Evolutionary conservation across 2,113 vertebrate genomes (phyloP).

Genomic region (Centropristis striata): DNA sequence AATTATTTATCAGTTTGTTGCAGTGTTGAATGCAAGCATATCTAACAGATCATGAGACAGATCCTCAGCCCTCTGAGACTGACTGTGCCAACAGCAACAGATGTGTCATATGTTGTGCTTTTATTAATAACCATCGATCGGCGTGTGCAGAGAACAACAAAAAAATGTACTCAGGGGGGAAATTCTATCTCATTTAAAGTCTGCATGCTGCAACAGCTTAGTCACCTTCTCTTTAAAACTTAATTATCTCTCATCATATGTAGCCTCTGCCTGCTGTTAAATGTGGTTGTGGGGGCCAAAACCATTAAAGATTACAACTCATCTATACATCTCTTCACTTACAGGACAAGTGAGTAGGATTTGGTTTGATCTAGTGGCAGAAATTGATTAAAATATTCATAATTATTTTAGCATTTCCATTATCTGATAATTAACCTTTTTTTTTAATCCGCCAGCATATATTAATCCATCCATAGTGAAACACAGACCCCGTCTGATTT

Average conservation of each 20-base stretch:
- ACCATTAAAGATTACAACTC: conserved; percentile 41
- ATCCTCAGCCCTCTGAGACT: conserved; percentile 1
- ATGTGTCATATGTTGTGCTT: conserved; percentile 4
- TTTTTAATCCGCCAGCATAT: no score
- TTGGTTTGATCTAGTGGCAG: no score
- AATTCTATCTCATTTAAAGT: conserved; percentile 9
- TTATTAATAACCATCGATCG: conserved; percentile 17
- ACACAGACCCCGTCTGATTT: no score
- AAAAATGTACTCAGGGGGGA: neutral
- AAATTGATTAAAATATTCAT: no score
- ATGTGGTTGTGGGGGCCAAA: conserved; percentile 6
- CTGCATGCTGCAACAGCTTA: neutral
- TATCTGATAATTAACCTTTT: no score
- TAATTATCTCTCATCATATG: conserved; percentile 36
- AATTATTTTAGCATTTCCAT: no score
- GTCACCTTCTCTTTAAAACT: conserved; percentile 29
- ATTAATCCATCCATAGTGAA: no score
- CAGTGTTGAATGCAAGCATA: conserved; percentile 10
- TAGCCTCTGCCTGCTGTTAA: conserved; percentile 16
- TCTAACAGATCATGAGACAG: neutral
- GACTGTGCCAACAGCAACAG: conserved; percentile 18
- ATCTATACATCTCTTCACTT: conserved; percentile 42
- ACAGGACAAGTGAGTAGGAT: no score
- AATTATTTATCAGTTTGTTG: conserved; percentile 15
- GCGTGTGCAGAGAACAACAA: conserved; percentile 3